Percentiles rank a stretch among this genome's conserved stretches.
phyloP scores from a whole-genome alignment of 2,113 vertebrate species.

The Sorex araneus region DNA sequence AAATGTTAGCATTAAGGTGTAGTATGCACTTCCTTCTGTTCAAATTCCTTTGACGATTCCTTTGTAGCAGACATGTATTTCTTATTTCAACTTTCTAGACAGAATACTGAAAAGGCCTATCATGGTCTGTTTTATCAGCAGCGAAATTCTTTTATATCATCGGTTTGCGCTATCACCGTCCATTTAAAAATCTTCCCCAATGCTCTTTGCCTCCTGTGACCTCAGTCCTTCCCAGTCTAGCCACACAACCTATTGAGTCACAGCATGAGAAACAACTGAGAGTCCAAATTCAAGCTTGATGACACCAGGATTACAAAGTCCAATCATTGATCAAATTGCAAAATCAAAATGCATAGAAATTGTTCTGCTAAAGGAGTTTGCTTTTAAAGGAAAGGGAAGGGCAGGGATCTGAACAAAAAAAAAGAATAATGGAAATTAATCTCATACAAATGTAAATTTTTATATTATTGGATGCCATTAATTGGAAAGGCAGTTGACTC shows the following conservation, averaged over 20 bases:
- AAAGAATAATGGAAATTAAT: neutral
- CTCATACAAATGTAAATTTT: neutral
- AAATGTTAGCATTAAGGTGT: neutral
- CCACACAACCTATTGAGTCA: neutral
- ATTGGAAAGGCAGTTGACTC: constrained; percentile 77
- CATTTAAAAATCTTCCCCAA: neutral
- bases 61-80: neutral
- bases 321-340: constrained; percentile 35
- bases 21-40: neutral
- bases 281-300: neutral
- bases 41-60: neutral
- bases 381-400: constrained; percentile 63
- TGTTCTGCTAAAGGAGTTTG: constrained; percentile 45
- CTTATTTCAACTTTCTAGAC: neutral
- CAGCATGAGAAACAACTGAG: neutral
- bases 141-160: neutral
- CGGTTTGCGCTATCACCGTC: neutral
- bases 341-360: constrained; percentile 63
- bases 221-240: neutral
- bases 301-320: neutral
- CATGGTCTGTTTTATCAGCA: neutral
- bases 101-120: neutral
- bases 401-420: neutral
- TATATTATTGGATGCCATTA: constrained; percentile 68
- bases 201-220: neutral